Evolutionary conservation across 2,113 vertebrate genomes (phyloP), one percentile per base, ranked within the genome.

Genomic region (Hemiprocne comata): DNA sequence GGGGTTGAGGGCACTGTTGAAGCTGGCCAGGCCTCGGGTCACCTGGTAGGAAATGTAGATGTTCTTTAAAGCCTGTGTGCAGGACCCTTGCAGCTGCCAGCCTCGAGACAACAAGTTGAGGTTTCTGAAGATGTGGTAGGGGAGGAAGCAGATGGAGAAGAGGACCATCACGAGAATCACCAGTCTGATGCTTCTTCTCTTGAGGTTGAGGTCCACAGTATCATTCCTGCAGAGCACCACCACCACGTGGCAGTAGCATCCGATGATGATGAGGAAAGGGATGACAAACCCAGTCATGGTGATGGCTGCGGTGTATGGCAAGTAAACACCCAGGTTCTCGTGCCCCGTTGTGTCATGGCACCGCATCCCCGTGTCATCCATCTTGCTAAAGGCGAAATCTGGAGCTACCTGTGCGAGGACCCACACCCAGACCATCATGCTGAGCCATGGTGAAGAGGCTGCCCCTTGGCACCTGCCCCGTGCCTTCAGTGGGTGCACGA

Each of bases 1-100:
- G 12, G 98, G 98, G 77, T 98, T 98, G 69, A 99, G 92, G 70
- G 97, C 98, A 21, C 98, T 98, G 96, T 98, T 99, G 76, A 98
- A 91, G 95, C 98, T 97, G 70, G 98, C 98, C 80, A 99, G 87
- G 10, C 97, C 98, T 13, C 98, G 96, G 26, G 97, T 97, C 51
- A 98, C 95, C 90, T 98, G 98, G 61, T 98, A 98, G 70, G 94
- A 96, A 17, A 98, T 1, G 14, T 98, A 98, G 50, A 99, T 71
- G 8, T 87, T 70, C 33, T 89, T 67, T 15, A 58, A 93, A 94
- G 97, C 96, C 44, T 79, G 44, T 0, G 72, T 77, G 73, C 98
- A 98, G 2, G 11, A 72, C 2, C 61, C 65, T 23, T 64, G 70
- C 1, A 42, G 84, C 20, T 54, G 74, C 95, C 97, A 96, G 46